phyloP scores from a whole-genome alignment of 53 echinoderm and acorn worm species.

The Temnopleurus reevesii region DNA sequence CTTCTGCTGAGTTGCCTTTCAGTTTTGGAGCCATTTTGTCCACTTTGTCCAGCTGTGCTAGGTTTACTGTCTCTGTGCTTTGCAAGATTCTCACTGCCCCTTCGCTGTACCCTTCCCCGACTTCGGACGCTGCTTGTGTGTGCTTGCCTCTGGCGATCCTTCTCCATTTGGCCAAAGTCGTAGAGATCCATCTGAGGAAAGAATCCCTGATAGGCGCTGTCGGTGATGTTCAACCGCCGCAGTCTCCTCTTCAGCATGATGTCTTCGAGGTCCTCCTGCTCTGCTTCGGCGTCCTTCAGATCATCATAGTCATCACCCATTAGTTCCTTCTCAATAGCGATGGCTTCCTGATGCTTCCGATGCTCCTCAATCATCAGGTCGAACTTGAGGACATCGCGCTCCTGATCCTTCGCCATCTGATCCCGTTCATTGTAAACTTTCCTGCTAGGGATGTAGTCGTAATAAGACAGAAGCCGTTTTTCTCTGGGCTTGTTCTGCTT shows the following conservation, averaged over 20 bases:
- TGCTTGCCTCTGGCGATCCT: slow-evolving; percentile 37
- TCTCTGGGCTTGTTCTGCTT: slow-evolving; percentile 49
- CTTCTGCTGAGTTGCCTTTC: slow-evolving; percentile 6
- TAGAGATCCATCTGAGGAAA: slow-evolving; percentile 55
- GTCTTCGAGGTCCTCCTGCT: slow-evolving; percentile 24
- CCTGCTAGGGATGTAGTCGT: slow-evolving; percentile 73
- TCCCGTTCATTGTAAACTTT: slow-evolving; percentile 64
- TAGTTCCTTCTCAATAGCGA: slow-evolving; percentile 66
- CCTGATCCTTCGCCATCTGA: slow-evolving; percentile 53
- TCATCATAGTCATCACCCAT: slow-evolving; percentile 55
- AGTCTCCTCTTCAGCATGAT: slow-evolving; percentile 54
- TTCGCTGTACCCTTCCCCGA: neutral
- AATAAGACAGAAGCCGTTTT: slow-evolving; percentile 58
- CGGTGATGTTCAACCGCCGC: slow-evolving; percentile 23
- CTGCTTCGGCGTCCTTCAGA: neutral
- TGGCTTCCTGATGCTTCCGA: slow-evolving; percentile 60
- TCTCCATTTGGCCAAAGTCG: slow-evolving; percentile 40
- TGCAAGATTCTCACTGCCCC: neutral
- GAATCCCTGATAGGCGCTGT: slow-evolving; percentile 52
- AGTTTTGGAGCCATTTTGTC: neutral
- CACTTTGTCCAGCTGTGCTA: neutral
- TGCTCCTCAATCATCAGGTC: slow-evolving; percentile 61
- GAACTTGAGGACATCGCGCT: slow-evolving; percentile 56
- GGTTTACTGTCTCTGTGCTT: neutral
- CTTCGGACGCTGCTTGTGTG: neutral